Percentiles rank a stretch among this genome's conserved stretches.
Evolutionary conservation across 1,140 invertebrate species (phyloP).

Genomic region (Akabosia matsudoensis): DNA sequence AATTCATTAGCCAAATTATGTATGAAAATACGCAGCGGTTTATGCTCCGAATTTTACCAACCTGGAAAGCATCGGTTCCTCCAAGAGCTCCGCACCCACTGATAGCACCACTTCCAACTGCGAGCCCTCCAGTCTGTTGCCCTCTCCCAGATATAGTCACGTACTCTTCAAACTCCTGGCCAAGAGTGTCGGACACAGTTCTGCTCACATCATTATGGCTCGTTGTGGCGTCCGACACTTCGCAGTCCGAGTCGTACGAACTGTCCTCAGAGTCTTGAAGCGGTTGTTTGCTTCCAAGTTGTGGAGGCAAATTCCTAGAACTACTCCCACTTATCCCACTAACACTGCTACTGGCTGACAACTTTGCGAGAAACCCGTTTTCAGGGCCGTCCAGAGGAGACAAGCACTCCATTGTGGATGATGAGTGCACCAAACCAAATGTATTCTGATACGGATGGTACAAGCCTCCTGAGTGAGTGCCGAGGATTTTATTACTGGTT

Average conservation of each 20-base stretch:
- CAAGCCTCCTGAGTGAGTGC: background rate
- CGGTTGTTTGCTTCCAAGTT: background rate
- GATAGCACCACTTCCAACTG: background rate
- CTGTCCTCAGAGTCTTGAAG: constrained; percentile 66
- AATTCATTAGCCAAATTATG: too few species aligned
- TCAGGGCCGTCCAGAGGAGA: background rate
- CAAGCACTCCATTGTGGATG: background rate
- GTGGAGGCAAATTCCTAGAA: background rate
- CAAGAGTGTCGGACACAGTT: constrained; percentile 76
- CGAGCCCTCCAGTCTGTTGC: background rate
- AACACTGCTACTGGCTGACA: constrained; percentile 6
- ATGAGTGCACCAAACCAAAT: background rate
- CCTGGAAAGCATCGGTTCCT: background rate
- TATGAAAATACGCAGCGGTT: too few species aligned
- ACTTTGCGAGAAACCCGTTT: background rate
- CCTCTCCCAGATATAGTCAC: constrained; percentile 54
- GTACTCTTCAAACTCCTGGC: constrained; percentile 79
- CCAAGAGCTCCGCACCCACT: background rate
- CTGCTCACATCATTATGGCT: constrained; percentile 64
- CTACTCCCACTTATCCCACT: background rate
- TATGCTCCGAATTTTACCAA: background rate
- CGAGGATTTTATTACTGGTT: background rate
- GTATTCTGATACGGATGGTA: background rate
- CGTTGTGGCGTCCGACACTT: constrained; percentile 60
- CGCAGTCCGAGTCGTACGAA: constrained; percentile 81